Evolutionary conservation across 2,797 vertebrate genomes (phyloP).

Genomic region (Chloroceryle inda): DNA sequence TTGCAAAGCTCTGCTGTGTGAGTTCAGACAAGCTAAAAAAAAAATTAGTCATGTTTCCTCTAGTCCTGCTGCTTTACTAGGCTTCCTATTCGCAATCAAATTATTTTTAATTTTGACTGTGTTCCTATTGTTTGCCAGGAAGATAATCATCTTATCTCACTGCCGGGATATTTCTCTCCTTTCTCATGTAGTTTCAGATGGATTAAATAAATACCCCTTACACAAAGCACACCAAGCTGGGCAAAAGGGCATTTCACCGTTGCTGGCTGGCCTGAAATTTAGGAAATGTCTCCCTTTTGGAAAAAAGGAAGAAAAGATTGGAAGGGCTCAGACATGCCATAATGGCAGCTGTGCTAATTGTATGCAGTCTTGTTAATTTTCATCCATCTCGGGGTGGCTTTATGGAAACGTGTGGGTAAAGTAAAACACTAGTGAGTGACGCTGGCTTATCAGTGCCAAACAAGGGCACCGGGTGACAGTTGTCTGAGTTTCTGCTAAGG

Average conservation of each 20-base stretch:
- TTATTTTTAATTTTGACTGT: slow-evolving; percentile 75
- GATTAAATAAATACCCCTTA: slow-evolving; percentile 57
- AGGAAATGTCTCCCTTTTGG: slow-evolving; percentile 31
- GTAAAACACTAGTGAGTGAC: background rate
- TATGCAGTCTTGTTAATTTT: background rate
- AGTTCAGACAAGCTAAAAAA: slow-evolving; percentile 60
- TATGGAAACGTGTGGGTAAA: background rate
- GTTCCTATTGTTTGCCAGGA: slow-evolving; percentile 72
- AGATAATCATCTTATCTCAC: slow-evolving; percentile 75
- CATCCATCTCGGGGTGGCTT: background rate
- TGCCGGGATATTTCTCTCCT: slow-evolving; percentile 55
- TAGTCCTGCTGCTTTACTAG: slow-evolving; percentile 60
- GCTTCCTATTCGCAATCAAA: slow-evolving; percentile 76
- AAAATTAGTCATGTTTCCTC: slow-evolving; percentile 77
- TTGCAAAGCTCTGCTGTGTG: slow-evolving; percentile 42
- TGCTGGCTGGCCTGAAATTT: slow-evolving; percentile 31
- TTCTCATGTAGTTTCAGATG: slow-evolving; percentile 68
- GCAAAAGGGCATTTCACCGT: slow-evolving; percentile 44
- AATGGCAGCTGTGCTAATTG: background rate
- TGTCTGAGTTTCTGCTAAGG: background rate
- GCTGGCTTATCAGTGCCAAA: background rate
- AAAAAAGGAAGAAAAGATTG: background rate
- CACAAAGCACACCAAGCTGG: slow-evolving; percentile 51
- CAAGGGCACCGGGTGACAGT: background rate
- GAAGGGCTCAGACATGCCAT: background rate